Percentiles rank a stretch among this genome's conserved stretches.
Conservation (phyloP, 2,888 invertebrate species). For the Didymodactylos carnosus region DNA sequence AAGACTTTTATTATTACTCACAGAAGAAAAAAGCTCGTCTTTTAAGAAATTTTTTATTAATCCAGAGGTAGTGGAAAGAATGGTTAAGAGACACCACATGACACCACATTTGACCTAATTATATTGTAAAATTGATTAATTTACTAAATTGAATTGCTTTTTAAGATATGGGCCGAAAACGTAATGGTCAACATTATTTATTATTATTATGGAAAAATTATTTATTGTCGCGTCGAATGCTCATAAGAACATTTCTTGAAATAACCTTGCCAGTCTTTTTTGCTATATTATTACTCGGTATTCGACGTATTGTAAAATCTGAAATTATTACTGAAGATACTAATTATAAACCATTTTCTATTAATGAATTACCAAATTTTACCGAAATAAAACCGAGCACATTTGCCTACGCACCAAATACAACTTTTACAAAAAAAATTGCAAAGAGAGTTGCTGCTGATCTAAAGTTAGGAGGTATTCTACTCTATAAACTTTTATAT, state of each 20-base stretch:
- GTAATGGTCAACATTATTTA: background rate
- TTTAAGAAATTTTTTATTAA: too few species aligned
- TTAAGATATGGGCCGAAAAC: too few species aligned
- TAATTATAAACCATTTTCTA: slow-evolving; percentile 21
- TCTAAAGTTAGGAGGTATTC: background rate
- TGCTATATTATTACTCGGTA: slow-evolving; percentile 45
- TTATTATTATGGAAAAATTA: slow-evolving; percentile 66
- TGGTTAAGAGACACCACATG: too few species aligned
- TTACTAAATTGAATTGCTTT: too few species aligned
- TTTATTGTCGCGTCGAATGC: slow-evolving; percentile 52
- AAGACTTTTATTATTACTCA: too few species aligned
- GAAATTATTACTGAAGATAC: slow-evolving; percentile 26
- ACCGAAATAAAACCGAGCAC: fast-evolving
- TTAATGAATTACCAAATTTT: slow-evolving; percentile 15
- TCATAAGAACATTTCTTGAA: slow-evolving; percentile 48
- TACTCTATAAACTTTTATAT: background rate
- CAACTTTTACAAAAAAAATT: background rate
- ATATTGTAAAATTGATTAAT: too few species aligned
- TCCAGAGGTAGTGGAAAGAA: too few species aligned
- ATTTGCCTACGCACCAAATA: background rate
- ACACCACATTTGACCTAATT: too few species aligned
- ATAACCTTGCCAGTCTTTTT: slow-evolving; percentile 34
- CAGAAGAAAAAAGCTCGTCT: too few species aligned
- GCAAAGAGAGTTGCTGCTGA: background rate
- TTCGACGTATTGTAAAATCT: slow-evolving; percentile 49